A percentile compares a stretch with the other conserved stretches of the same genome.
phyloP scores from a whole-genome alignment of 2,888 invertebrate species.

The Epinotia bilunana region DNA sequence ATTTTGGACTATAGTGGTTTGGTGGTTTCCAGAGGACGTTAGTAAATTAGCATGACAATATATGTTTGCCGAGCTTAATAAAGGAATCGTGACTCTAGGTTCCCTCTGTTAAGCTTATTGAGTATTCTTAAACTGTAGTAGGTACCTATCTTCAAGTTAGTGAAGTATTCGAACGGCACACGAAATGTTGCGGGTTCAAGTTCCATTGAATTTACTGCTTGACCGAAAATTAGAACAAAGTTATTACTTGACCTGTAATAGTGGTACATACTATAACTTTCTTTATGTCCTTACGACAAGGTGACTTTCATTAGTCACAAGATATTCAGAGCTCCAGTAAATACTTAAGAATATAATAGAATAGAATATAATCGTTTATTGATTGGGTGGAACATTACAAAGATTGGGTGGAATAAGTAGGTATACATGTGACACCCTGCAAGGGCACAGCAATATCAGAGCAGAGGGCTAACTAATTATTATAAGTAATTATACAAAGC shows the following conservation, averaged over 20 bases:
- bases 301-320: not conserved
- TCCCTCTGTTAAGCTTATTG: too few relatives aligned
- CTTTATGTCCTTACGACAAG: not conserved
- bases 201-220: not conserved
- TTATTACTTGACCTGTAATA: not conserved
- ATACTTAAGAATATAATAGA: too few relatives aligned
- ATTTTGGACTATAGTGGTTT: not conserved
- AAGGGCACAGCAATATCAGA: too few relatives aligned
- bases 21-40: not conserved
- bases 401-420: too few relatives aligned
- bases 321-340: not conserved
- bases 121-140: too few relatives aligned
- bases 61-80: not conserved
- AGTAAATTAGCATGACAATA: not conserved
- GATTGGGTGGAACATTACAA: too few relatives aligned
- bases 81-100: not conserved
- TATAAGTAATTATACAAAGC: too few relatives aligned
- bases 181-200: not conserved
- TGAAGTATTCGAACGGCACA: not conserved
- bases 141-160: not conserved
- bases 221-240: not conserved
- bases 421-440: too few relatives aligned
- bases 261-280: not conserved
- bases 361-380: too few relatives aligned
- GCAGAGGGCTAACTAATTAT: too few relatives aligned